These are phyloP conservation scores for Hippocampus comes DNA, from an alignment of 2,113 vertebrate species.

Conservation along the genomic window DNA sequence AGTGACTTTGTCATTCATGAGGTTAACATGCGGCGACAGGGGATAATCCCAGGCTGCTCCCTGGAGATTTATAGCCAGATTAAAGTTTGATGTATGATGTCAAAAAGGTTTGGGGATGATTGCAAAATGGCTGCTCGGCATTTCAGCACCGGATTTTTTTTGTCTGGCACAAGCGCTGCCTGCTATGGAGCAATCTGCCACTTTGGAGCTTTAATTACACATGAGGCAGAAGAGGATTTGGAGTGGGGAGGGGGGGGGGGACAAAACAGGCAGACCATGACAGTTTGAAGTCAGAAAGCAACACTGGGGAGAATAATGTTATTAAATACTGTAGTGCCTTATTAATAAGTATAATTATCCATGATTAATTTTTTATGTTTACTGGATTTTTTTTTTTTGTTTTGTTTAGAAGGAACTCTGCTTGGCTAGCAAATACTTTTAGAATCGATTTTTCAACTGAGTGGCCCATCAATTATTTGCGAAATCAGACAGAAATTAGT, in stretches of 20 bases:
- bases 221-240: not conserved
- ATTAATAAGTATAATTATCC: too few species aligned
- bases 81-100: constrained; percentile 59
- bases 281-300: not conserved
- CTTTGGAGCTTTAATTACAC: constrained; percentile 68
- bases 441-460: too few species aligned
- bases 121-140: constrained; percentile 62
- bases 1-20: not conserved
- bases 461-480: too few species aligned
- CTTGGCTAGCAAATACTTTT: not conserved
- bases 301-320: too few species aligned
- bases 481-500: too few species aligned
- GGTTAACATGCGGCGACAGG: constrained; percentile 25
- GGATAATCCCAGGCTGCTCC: constrained; percentile 54
- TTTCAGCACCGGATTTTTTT: constrained; percentile 46
- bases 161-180: constrained; percentile 41
- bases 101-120: constrained; percentile 67
- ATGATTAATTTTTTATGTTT: too few species aligned
- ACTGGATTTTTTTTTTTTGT: not conserved
- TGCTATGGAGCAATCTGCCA: constrained; percentile 56
- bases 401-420: not conserved
- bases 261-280: not conserved
- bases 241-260: not conserved
- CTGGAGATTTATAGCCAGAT: constrained; percentile 67
- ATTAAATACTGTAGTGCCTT: too few species aligned